Evolutionary conservation across 2,797 vertebrate genomes (phyloP), one percentile per base, ranked within the genome.

Genomic region (Anableps anableps): DNA sequence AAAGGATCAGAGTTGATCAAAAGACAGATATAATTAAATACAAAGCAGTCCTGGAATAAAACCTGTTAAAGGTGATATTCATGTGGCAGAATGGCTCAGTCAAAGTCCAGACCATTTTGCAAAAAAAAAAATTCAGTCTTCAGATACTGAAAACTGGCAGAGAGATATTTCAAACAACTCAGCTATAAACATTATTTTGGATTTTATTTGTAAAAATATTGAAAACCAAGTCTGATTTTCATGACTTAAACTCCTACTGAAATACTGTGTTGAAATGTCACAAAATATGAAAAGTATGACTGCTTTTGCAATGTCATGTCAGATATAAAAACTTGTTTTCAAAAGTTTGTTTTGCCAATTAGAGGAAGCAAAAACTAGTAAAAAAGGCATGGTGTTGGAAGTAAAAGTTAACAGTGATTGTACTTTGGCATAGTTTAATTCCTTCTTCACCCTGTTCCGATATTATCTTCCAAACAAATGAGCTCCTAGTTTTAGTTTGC

Each of bases 401-500:
- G 19, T 21, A 4, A 11, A 6, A 26, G 36, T 1, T 38, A 41
- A 10, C 10, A 17, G 19, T 38, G 36, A 38, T 23, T 21, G 41
- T 41, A 11, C 1, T 31, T 14, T 14, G 13, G 31, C 17, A 38
- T 23, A 9, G 9, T 41, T 38, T 23, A 11, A 38, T 38, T 68
- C 10, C 21, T 5, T 41, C 0, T 64, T 64, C 31, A 9, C 4
- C 17, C 17, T 21, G 62, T 55, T 50, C 13, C 36, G 5, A 60
- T 60, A 76, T 26, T 60, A 43, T 53, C 45, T 74, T 64, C 10
- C 26, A 75, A 5, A 29, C 51, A 77, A 23, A 70, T 62, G 34
- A 26, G 64, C 31, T 45, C 60, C 62, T 38, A 77, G 60, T 48
- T 72, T 79, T 23, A 6, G 58, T 60, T 29, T 45, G n/a, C 21